Evolutionary conservation across 2,113 vertebrate species (phyloP).

Genomic region (Rutilus rutilus): DNA sequence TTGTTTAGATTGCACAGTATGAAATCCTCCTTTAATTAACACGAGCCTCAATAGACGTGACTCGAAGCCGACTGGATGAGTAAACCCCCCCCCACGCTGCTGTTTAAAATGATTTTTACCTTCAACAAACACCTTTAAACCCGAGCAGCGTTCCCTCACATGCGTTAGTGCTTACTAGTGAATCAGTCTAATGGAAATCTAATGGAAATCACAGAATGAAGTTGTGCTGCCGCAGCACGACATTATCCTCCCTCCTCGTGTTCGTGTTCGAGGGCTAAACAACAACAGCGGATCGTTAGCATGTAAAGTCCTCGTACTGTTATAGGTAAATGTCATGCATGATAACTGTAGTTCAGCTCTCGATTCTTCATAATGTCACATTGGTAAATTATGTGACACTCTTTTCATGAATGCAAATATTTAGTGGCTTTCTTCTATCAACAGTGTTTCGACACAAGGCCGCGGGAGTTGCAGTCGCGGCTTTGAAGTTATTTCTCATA

Average conservation of each 20-base stretch:
- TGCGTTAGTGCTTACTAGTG: slow-evolving; percentile 12
- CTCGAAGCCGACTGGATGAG: background rate
- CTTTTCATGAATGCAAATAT: slow-evolving; percentile 41
- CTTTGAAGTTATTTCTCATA: slow-evolving; percentile 50
- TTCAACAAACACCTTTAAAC: slow-evolving; percentile 6
- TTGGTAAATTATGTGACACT: background rate
- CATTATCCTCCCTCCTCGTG: slow-evolving; percentile 14
- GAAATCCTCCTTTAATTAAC: background rate
- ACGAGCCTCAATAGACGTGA: background rate
- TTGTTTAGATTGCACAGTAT: background rate
- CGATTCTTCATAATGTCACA: slow-evolving; percentile 31
- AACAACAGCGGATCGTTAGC: background rate
- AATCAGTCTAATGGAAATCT: slow-evolving; percentile 32
- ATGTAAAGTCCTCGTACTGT: background rate
- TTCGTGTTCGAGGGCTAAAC: background rate
- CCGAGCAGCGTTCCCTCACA: background rate
- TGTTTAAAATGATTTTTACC: background rate
- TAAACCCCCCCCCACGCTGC: background rate
- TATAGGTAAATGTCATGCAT: slow-evolving; percentile 4
- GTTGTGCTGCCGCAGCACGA: background rate
- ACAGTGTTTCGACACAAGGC: slow-evolving; percentile 22
- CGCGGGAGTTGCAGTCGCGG: background rate
- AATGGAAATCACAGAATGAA: slow-evolving; percentile 21
- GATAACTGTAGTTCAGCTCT: slow-evolving; percentile 20
- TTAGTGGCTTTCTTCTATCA: slow-evolving; percentile 33